Evolutionary conservation across 2,888 invertebrate genomes (phyloP).

Genomic region (Campopleginae sp.): DNA sequence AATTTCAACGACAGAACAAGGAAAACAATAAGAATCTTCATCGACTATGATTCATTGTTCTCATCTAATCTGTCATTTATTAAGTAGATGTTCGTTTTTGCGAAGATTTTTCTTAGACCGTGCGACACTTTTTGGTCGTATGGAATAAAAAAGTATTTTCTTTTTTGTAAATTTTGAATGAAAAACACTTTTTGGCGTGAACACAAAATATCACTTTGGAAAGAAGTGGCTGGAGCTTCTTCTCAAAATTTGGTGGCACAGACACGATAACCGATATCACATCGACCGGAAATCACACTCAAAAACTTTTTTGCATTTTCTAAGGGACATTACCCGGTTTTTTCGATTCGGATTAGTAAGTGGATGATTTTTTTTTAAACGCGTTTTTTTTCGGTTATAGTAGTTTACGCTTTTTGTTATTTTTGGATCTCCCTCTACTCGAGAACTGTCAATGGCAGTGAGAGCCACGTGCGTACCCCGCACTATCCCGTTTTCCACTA

Average conservation of each 20-base stretch:
- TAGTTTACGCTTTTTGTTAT: slow-evolving; percentile 32
- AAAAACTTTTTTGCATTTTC: not conserved
- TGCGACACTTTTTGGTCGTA: not conserved
- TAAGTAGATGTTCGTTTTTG: slow-evolving; percentile 10
- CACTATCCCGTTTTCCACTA: slow-evolving; percentile 73
- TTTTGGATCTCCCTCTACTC: slow-evolving; percentile 25
- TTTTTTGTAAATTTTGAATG: not conserved
- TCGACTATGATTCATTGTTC: slow-evolving; percentile 4
- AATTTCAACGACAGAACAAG: not conserved
- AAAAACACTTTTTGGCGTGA: not conserved
- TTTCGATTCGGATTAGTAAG: not conserved
- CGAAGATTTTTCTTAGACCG: not conserved
- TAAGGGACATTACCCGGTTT: not conserved
- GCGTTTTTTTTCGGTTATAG: not conserved
- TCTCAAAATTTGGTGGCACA: not conserved
- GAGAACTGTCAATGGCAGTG: slow-evolving; percentile 70
- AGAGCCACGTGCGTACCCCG: slow-evolving; percentile 72
- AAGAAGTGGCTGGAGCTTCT: not conserved
- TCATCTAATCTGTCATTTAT: slow-evolving; percentile 3
- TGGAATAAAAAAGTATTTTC: not conserved
- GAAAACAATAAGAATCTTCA: not conserved
- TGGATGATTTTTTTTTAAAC: not conserved
- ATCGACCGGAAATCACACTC: not conserved
- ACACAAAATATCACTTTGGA: slow-evolving; percentile 20
- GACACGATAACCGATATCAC: not conserved